These are phyloP conservation scores for Panurus biarmicus DNA, from an alignment of 2,113 vertebrate species.

Conservation along the genomic window DNA sequence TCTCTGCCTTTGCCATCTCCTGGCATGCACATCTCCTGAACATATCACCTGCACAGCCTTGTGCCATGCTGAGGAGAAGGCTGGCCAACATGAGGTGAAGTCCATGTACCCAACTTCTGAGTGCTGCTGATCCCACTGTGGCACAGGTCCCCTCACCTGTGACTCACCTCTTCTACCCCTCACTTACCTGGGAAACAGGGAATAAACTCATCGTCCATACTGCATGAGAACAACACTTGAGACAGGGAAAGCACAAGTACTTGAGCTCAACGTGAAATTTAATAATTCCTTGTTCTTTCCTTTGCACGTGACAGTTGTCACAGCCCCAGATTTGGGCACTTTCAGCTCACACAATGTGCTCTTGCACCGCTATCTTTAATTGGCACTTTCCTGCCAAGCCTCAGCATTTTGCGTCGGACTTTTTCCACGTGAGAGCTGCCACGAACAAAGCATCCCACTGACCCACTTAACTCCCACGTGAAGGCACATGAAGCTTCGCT, in stretches of 20 bases:
- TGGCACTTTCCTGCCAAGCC: conserved; percentile 42
- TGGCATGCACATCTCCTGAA: not conserved
- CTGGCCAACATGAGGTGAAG: not conserved
- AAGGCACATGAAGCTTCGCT: conserved; percentile 16
- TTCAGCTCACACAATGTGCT: not conserved
- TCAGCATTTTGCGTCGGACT: not conserved
- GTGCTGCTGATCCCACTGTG: not conserved
- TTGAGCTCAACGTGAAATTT: not conserved
- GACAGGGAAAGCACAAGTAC: not conserved
- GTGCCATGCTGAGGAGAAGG: not conserved
- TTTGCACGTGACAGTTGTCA: not conserved
- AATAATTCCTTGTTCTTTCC: not conserved
- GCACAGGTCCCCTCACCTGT: not conserved
- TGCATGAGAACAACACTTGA: not conserved
- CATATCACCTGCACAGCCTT: not conserved
- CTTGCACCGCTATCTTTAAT: conserved; percentile 5
- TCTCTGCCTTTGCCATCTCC: not conserved
- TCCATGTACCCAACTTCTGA: not conserved
- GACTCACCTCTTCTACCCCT: not conserved
- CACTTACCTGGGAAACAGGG: not conserved
- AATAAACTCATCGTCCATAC: not conserved
- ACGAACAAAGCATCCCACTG: conserved; percentile 33
- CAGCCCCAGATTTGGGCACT: not conserved
- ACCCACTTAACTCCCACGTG: conserved; percentile 51
- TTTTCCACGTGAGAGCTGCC: conserved; percentile 36